Conservation (phyloP, 2,888 invertebrate genomes). For the Piscicola geometra region DNA sequence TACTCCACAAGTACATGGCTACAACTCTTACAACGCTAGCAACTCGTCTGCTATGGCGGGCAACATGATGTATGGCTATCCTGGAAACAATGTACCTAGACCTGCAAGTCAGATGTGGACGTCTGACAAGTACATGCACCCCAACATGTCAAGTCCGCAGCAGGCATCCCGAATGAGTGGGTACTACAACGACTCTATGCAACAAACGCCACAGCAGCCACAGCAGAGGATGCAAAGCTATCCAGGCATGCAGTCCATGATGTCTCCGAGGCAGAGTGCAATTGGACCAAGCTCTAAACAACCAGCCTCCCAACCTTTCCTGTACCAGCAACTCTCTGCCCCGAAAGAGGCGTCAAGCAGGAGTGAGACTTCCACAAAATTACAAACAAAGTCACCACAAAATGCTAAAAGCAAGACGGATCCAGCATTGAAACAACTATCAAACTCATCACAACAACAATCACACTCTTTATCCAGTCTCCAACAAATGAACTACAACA, state of each 20-base stretch:
- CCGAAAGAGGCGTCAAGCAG: not conserved
- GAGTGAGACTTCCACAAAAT: slow-evolving; percentile 15
- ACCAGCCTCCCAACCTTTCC: not conserved
- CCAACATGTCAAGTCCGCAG: slow-evolving; percentile 29
- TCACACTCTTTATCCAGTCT: slow-evolving; percentile 11
- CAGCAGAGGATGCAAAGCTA: slow-evolving; percentile 24
- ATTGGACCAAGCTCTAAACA: not conserved
- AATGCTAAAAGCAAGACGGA: not conserved
- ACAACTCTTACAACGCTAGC: not conserved
- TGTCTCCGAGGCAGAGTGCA: slow-evolving; percentile 37
- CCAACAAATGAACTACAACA: not conserved
- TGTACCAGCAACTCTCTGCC: slow-evolving; percentile 20
- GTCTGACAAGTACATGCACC: slow-evolving; percentile 28
- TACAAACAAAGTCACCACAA: not conserved
- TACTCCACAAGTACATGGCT: slow-evolving; percentile 28
- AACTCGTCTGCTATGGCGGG: not conserved
- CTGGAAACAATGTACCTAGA: slow-evolving; percentile 7
- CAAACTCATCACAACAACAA: not conserved
- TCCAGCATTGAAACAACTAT: not conserved
- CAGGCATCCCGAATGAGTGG: slow-evolving; percentile 14
- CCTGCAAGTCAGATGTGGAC: slow-evolving; percentile 33
- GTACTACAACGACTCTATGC: slow-evolving; percentile 17
- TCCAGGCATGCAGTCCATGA: slow-evolving; percentile 32
- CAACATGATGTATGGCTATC: slow-evolving; percentile 24
- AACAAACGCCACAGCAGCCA: slow-evolving; percentile 18